Evolutionary conservation across 2,113 vertebrate genomes (phyloP).

Genomic region (Clarias magur): DNA sequence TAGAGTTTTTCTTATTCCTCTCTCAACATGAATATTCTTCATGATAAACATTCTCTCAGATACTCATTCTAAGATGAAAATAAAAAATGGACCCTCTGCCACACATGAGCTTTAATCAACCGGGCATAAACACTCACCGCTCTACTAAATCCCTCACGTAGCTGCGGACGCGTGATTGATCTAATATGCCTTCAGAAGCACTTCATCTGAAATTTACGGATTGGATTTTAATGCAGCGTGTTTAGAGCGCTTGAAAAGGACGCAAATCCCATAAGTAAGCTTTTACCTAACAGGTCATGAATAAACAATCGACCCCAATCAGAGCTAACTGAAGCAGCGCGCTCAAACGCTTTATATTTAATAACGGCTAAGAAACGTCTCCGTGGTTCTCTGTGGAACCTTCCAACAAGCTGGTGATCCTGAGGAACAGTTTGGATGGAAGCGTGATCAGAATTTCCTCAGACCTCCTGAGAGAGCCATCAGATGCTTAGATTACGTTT

Average conservation of each 20-base stretch:
- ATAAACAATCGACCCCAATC: conserved; percentile 1
- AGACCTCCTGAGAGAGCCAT: background rate
- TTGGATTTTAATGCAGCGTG: background rate
- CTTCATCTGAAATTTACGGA: background rate
- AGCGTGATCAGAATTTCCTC: background rate
- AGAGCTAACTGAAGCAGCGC: conserved; percentile 23
- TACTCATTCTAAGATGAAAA: background rate
- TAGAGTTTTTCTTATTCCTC: background rate
- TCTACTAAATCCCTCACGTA: background rate
- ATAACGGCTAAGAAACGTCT: background rate
- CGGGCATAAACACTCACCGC: background rate
- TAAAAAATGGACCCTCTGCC: too few relatives aligned
- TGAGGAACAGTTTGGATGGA: background rate
- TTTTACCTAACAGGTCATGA: background rate
- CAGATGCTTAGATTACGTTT: background rate
- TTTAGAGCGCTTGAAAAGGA: background rate
- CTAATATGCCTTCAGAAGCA: conserved; percentile 18
- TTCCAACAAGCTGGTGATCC: background rate
- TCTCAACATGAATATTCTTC: background rate
- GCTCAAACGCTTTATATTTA: background rate
- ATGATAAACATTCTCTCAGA: background rate
- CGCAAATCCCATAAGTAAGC: background rate
- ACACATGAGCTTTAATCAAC: background rate
- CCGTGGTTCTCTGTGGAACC: background rate
- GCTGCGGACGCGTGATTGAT: background rate